Evolutionary conservation across 2,113 vertebrate species (phyloP).

Genomic region (Mobula birostris): DNA sequence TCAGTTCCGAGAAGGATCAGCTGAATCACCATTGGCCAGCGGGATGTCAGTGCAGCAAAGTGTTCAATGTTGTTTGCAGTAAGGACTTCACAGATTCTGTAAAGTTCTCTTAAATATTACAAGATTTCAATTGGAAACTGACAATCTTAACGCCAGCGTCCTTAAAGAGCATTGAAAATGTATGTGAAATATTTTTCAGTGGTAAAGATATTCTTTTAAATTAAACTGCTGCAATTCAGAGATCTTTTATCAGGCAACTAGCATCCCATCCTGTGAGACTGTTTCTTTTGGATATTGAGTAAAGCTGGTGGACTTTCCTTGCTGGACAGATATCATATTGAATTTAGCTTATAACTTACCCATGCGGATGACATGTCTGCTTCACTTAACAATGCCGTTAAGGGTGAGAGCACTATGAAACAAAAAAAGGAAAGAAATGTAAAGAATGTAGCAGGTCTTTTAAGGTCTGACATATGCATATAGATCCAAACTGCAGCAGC

Average conservation of each 20-base stretch:
- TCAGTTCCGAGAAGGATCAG: background rate
- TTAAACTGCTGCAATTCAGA: background rate
- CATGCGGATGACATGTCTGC: conserved; percentile 23
- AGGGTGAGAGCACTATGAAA: conserved; percentile 1
- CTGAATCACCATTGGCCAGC: background rate
- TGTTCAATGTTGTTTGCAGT: background rate
- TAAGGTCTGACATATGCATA: background rate
- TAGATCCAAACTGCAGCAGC: background rate
- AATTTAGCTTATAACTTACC: conserved; percentile 23
- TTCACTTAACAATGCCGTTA: background rate
- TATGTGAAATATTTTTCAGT: background rate
- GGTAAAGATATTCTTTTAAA: background rate
- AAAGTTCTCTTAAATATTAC: background rate
- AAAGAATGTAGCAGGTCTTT: background rate
- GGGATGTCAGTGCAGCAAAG: background rate
- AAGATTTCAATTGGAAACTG: background rate
- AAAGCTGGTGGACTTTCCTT: background rate
- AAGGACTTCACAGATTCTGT: background rate
- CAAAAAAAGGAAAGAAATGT: background rate
- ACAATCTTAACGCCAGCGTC: background rate
- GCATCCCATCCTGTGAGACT: background rate
- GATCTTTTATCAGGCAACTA: background rate
- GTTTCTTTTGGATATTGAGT: background rate
- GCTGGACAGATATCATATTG: background rate
- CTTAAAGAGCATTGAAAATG: background rate